Conservation (phyloP, 2,888 invertebrate genomes). For the Drosophila histrio region DNA sequence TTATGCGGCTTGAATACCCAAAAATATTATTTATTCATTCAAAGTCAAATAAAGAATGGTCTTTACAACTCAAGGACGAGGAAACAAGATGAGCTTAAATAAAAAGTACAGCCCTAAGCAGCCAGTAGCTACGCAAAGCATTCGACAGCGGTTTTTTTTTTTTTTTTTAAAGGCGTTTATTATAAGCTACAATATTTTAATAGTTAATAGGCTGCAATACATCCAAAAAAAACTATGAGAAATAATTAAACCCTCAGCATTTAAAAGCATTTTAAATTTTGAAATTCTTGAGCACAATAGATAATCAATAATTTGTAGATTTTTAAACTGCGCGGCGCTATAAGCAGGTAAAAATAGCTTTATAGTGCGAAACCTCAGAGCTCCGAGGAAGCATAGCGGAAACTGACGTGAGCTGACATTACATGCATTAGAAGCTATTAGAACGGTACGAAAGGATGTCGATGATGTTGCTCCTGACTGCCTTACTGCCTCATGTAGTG, state of each 20-base stretch:
- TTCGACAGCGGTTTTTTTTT: slow-evolving; percentile 29
- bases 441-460: slow-evolving; percentile 47
- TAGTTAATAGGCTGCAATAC: slow-evolving; percentile 72
- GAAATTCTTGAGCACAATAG: neutral
- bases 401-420: slow-evolving; percentile 74
- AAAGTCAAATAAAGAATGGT: slow-evolving; percentile 64
- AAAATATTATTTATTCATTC: slow-evolving; percentile 63
- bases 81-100: slow-evolving; percentile 26
- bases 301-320: slow-evolving; percentile 58
- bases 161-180: slow-evolving; percentile 52
- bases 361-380: slow-evolving; percentile 5
- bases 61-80: slow-evolving; percentile 54
- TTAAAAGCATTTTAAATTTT: neutral
- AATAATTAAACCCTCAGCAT: no score
- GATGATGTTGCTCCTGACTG: slow-evolving; percentile 2
- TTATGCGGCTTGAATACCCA: slow-evolving; percentile 50
- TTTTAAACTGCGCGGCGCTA: slow-evolving; percentile 26
- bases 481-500: slow-evolving; percentile 30
- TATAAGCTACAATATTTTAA: no score
- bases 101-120: slow-evolving; percentile 45
- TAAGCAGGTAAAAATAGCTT: slow-evolving; percentile 16
- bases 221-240: slow-evolving; percentile 2
- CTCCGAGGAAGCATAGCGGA: slow-evolving; percentile 48
- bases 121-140: slow-evolving; percentile 24
- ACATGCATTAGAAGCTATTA: slow-evolving; percentile 78